phyloP scores from a whole-genome alignment of 1,140 invertebrate genomes.

The Homalodisca vitripennis region DNA sequence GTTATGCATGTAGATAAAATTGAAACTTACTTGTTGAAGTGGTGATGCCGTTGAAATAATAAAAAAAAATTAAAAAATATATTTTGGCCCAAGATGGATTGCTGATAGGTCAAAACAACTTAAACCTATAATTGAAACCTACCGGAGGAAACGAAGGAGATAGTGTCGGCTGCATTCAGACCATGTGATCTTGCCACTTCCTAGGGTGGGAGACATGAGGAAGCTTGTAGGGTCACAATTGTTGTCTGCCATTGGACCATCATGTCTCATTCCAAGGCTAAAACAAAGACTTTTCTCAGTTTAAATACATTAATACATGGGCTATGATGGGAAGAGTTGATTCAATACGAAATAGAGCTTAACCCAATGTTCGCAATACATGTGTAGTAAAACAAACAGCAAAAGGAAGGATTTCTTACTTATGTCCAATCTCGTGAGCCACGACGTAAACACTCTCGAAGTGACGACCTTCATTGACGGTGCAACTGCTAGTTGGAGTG shows the following conservation, averaged over 20 bases:
- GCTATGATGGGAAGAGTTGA: background rate
- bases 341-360: background rate
- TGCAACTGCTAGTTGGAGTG: conserved; percentile 59
- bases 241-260: conserved; percentile 61
- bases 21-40: too few relatives aligned
- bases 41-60: too few relatives aligned
- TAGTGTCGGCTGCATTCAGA: conserved; percentile 61
- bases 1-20: too few relatives aligned
- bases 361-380: too few relatives aligned
- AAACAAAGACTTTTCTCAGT: conserved; percentile 35
- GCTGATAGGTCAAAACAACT: too few relatives aligned
- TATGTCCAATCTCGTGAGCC: conserved; percentile 64
- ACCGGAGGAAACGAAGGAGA: conserved; percentile 60
- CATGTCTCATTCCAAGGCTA: conserved; percentile 65
- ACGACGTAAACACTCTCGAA: conserved; percentile 65
- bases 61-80: too few relatives aligned
- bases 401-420: conserved; percentile 51
- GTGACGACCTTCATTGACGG: conserved; percentile 63
- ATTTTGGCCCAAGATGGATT: too few relatives aligned
- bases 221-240: conserved; percentile 60
- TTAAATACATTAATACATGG: background rate
- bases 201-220: conserved; percentile 67
- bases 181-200: conserved; percentile 66
- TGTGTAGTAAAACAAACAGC: too few relatives aligned
- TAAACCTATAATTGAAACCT: too few relatives aligned